These are phyloP conservation scores for Conger conger DNA, from an alignment of 2,113 vertebrate species.

Conservation along the genomic window DNA sequence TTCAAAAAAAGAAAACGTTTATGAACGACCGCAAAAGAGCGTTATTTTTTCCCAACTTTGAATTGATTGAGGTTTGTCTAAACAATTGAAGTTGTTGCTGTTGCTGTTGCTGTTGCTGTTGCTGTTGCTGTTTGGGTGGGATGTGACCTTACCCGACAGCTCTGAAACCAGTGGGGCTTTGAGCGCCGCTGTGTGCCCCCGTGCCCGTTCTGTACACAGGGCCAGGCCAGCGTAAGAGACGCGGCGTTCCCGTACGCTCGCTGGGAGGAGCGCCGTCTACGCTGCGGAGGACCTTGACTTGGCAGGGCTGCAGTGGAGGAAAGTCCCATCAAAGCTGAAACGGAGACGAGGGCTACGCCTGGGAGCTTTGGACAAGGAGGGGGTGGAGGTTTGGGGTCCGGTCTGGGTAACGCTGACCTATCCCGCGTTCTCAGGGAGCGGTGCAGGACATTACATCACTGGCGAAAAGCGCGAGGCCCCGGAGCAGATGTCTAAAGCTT, in stretches of 20 bases:
- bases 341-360: neutral
- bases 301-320: neutral
- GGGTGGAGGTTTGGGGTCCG: neutral
- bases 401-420: neutral
- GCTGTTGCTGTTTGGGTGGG: neutral
- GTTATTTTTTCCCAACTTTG: too few relatives aligned
- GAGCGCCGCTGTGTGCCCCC: neutral
- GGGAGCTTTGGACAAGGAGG: neutral
- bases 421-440: conserved; percentile 9
- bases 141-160: neutral
- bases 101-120: too few relatives aligned
- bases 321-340: neutral
- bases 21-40: too few relatives aligned
- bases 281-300: neutral
- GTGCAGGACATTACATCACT: conserved; percentile 57
- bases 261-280: neutral
- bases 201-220: neutral
- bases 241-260: neutral
- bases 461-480: conserved; percentile 55
- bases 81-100: too few relatives aligned
- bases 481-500: conserved; percentile 65
- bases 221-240: neutral
- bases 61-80: too few relatives aligned
- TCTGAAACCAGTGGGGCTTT: neutral
- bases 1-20: too few relatives aligned